Conservation (phyloP, 2,888 invertebrate species). For the Sarcophaga subvicina region DNA sequence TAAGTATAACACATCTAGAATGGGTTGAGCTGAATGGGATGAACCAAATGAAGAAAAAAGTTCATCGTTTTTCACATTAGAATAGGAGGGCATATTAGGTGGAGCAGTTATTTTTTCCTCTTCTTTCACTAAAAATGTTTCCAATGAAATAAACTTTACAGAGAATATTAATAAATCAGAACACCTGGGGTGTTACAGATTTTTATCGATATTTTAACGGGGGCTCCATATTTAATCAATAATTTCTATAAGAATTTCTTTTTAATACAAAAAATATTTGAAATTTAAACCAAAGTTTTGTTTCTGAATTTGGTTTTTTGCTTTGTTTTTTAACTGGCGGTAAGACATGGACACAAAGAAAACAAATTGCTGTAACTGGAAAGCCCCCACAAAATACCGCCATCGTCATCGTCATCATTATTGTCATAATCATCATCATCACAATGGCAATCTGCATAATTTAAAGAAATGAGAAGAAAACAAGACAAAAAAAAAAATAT, state of each 20-base stretch:
- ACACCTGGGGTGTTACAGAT: neutral
- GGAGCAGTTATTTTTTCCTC: too few species aligned
- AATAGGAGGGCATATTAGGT: too few species aligned
- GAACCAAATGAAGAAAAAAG: too few species aligned
- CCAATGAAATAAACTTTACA: neutral
- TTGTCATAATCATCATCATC: constrained; percentile 28
- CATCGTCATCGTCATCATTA: constrained; percentile 9
- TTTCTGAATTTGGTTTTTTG: neutral
- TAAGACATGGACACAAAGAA: neutral
- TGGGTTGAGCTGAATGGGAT: too few species aligned
- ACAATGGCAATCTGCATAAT: neutral
- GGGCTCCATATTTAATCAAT: neutral
- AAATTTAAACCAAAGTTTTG: constrained; percentile 31
- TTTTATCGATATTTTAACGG: neutral
- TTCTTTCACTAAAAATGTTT: too few species aligned
- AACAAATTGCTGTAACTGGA: neutral
- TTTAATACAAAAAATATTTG: neutral
- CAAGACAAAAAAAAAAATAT: neutral
- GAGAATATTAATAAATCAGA: neutral
- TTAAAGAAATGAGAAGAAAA: neutral
- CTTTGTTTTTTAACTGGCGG: too few species aligned
- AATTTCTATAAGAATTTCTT: neutral
- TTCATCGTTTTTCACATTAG: too few species aligned
- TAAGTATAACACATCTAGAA: too few species aligned
- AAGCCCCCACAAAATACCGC: neutral